phyloP scores from a whole-genome alignment of 2,888 invertebrate genomes.

The Myathropa florea region DNA sequence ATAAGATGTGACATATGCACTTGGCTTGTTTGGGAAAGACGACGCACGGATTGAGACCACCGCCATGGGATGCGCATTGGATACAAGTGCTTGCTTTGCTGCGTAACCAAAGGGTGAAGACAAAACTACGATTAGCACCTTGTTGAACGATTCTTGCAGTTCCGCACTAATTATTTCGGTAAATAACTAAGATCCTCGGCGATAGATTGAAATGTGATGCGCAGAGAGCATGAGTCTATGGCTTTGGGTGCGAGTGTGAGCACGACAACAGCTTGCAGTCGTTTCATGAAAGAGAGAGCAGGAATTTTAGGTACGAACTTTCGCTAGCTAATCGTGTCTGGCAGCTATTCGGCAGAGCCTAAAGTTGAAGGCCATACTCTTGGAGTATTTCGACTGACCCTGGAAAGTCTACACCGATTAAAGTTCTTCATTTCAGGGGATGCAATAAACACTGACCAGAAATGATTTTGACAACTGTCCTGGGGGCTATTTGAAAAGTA shows the following conservation, averaged over 20 bases:
- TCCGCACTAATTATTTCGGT: constrained; percentile 49
- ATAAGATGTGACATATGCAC: constrained; percentile 69
- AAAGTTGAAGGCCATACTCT: too few relatives aligned
- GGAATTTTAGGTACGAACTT: too few relatives aligned
- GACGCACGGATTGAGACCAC: constrained; percentile 44
- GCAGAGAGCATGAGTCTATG: neutral
- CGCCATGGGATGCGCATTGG: constrained; percentile 46
- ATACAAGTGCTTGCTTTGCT: constrained; percentile 52
- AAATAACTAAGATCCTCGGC: constrained; percentile 43
- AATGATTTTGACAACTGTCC: too few relatives aligned
- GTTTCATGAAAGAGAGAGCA: too few relatives aligned
- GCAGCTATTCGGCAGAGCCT: too few relatives aligned
- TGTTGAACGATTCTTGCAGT: constrained; percentile 63
- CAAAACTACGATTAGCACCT: constrained; percentile 70
- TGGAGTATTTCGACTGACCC: too few relatives aligned
- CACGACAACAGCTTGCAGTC: neutral
- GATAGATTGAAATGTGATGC: neutral
- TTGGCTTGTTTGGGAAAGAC: constrained; percentile 54
- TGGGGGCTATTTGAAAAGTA: too few relatives aligned
- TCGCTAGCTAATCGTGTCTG: too few relatives aligned
- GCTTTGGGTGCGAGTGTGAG: neutral
- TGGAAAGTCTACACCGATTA: too few relatives aligned
- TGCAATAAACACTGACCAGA: too few relatives aligned
- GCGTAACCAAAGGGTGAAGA: constrained; percentile 56
- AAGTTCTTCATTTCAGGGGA: too few relatives aligned